These are phyloP conservation scores for Planiliza haematocheilus DNA, from an alignment of 2,113 vertebrate genomes.

Conservation along the genomic window DNA sequence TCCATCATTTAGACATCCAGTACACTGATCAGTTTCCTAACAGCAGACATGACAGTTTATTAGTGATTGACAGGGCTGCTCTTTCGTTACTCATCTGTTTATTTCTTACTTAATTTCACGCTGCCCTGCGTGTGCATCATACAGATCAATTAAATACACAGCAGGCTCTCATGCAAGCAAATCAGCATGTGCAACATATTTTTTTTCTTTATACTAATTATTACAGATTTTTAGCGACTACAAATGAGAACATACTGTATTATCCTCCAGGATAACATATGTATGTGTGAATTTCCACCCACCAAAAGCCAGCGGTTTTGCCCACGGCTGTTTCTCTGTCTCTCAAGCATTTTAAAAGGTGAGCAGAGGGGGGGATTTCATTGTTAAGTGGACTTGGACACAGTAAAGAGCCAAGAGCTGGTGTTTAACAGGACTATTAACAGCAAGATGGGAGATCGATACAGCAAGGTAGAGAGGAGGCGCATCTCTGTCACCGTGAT, in stretches of 20 bases:
- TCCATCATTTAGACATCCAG: background rate
- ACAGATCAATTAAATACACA: background rate
- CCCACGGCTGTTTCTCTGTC: slow-evolving; percentile 31
- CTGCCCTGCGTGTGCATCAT: background rate
- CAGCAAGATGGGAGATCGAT: slow-evolving; percentile 89
- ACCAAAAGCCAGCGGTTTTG: slow-evolving; percentile 15
- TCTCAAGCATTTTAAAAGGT: slow-evolving; percentile 62
- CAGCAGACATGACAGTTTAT: background rate
- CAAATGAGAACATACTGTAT: slow-evolving; percentile 30
- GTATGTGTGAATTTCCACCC: slow-evolving; percentile 20
- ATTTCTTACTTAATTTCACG: background rate
- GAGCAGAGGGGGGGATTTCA: slow-evolving; percentile 79
- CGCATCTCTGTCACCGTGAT: slow-evolving; percentile 86
- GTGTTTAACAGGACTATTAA: slow-evolving; percentile 89
- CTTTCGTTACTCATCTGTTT: background rate
- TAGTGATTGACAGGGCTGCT: background rate
- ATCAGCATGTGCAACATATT: background rate
- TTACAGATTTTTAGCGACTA: slow-evolving; percentile 18
- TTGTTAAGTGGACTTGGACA: slow-evolving; percentile 88
- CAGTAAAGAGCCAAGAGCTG: slow-evolving; percentile 89
- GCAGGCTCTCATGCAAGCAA: slow-evolving; percentile 11
- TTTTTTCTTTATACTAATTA: slow-evolving; percentile 5
- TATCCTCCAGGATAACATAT: slow-evolving; percentile 15
- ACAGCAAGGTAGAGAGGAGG: slow-evolving; percentile 82
- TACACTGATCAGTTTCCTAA: background rate